Evolutionary conservation across 2,888 invertebrate genomes (phyloP), one percentile per base, ranked within the genome.

Genomic region (Euzophera pinguis): DNA sequence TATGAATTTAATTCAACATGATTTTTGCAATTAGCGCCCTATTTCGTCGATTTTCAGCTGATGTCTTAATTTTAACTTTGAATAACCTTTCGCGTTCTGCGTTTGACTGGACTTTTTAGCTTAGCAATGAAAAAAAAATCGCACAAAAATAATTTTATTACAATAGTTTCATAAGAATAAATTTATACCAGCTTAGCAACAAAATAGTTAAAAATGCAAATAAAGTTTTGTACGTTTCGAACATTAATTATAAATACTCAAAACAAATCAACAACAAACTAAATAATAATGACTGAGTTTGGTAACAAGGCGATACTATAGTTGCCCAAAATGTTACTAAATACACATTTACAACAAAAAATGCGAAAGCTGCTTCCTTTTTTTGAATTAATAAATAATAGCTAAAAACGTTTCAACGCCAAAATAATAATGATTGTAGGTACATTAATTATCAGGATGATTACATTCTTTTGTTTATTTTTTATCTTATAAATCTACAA

Each of bases 261-360:
- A 52, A 42, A 52, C 34, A 52, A 50, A 51, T 58, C 58, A 60
- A 60, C 54, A 60, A 63, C 57, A 62, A 63, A 60, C 57, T 63
- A 63, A 63, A 61, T 66, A 62, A 53, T 57, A 54, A 50, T 53
- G 34, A 50, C 57, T 61, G 59, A 63, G 61, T 60, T 58, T 67
- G 81, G 80, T 80, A 80, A 80, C 81, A 73, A 67, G 62, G 53
- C 45, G 56, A 58, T 57, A 45, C 39, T 50, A 47, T 53, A 39
- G 8, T 52, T 29, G 39, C 22, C 45, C 49, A 35, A 54, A 39
- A 47, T 22, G 32, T 32, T 10, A 32, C 3, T 6, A 6, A 32
- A 32, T 32, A 32, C 47, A 51, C 53, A 32, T 32, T 39, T 41
- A 50, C 16, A 27, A 37, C 13, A 37, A 27, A 52, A 45, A 52